Evolutionary conservation across 2,888 invertebrate genomes (phyloP), one percentile per base, ranked within the genome.

Genomic region (Drosophila tanythrix): DNA sequence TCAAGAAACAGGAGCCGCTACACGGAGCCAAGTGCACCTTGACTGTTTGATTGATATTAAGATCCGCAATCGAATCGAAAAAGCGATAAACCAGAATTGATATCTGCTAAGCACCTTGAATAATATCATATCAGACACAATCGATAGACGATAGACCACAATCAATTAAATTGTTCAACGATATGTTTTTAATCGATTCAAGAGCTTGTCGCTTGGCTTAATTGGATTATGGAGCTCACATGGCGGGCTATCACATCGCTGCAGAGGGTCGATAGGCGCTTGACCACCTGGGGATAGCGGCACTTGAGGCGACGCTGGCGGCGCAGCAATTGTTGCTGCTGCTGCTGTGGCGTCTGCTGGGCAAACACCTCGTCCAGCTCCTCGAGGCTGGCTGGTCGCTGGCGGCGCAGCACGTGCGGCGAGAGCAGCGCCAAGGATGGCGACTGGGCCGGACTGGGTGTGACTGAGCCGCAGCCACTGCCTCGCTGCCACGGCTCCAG

Each of bases 161-260:
- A 46, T 25, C 25, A 10, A 46, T 46, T 46, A 21, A 46, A 46
- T 8, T 46, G 15, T 8, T 25, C 4, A 46, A 46, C 46, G 21
- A 46, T 46, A 25, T 46, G 15, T 15, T 46, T 46, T 15, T 15
- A 15, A 25, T 46, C 21, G 21, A 25, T 46, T 15, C 8, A 15
- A 25, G 21, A 46, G n/a, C 0, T 27, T 15, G 46, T 43, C n/a
- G 18, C n/a, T n/a, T 7, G 27, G 21, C 5, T 15, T 60, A 29
- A 48, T 48, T 36, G 35, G 62, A 27, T 21, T 29, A 27, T 35
- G 18, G 15, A 21, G 38, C 92, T 77, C 81, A 92, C 95, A 93
- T 95, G 94, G 82, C 93, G 90, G 48, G 95, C 93, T 53, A 95
- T 93, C 64, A 94, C 92, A 86, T 95, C 94, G 89, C 95, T 92